Evolutionary conservation across 2,113 vertebrate genomes (phyloP), one percentile per base, ranked within the genome.

Genomic region (Cebus imitator): DNA sequence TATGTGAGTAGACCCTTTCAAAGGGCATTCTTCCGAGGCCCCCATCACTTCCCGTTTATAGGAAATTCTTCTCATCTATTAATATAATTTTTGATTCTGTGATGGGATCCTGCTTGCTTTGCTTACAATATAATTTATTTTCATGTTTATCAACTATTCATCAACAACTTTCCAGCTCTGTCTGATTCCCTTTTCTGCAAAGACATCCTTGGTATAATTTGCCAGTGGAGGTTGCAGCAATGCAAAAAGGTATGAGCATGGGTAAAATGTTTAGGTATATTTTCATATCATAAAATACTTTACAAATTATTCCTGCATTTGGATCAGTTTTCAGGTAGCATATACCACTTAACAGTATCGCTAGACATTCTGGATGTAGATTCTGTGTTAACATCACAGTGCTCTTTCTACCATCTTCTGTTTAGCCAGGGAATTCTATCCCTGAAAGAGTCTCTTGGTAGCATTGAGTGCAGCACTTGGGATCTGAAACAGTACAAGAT

Each of bases 101-200:
- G 61, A 61, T 95, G 45, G 37, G 45, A 64, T 96, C 6, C 1
- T 57, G 30, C 52, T 98, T 96, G 58, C 40, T 91, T 27, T 93
- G 58, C 23, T 97, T 90, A 84, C 58, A 75, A n/a, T 76, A 13
- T 93, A 75, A 78, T 45, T 90, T 93, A 43, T 82, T 66, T 70
- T 50, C 6, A 17, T 64, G 91, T 93, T 91, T 91, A 89, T 64
- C 83, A 85, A 82, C 18, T 70, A 48, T 1, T n/a, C 37, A 89
- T 91, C 48, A 93, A 43, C 57, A 89, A 25, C 27, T 72, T 96
- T 80, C 25, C 27, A 72, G 37, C 3, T 16, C 16, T 68, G 2
- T 94, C 92, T 80, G 81, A 83, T 70, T 86, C 12, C 11, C 8
- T 81, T 89, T 96, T 58, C 13, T 87, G 68, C 18, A 92, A 79